A percentile compares a stretch with the other conserved stretches of the same genome.
These are phyloP conservation scores for Otolemur garnettii DNA, from an alignment of 2,113 vertebrate genomes.

Conservation along the genomic window DNA sequence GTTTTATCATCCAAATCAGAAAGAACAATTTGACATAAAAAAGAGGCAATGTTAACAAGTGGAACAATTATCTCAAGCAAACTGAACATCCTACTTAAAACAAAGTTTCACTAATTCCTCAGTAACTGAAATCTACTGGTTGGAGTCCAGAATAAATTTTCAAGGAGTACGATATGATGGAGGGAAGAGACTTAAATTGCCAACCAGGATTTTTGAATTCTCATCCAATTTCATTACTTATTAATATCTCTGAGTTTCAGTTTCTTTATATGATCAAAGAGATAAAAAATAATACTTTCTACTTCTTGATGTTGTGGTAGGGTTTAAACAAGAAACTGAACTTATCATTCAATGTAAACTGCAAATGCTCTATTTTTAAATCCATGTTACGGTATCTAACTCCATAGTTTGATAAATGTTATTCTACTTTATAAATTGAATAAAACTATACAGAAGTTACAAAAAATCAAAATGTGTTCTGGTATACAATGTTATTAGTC, in stretches of 20 bases:
- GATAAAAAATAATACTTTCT: not conserved
- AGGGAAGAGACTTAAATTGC: not conserved
- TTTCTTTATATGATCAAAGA: not conserved
- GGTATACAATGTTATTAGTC: not conserved
- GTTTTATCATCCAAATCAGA: conserved; percentile 1
- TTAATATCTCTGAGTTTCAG: not conserved
- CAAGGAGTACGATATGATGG: not conserved
- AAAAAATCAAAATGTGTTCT: conserved; percentile 32
- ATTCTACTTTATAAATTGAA: not conserved
- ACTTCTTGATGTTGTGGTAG: not conserved
- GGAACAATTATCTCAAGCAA: conserved; percentile 25
- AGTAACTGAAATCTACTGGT: not conserved
- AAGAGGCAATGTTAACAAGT: not conserved
- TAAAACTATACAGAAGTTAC: not conserved
- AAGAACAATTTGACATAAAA: conserved; percentile 46
- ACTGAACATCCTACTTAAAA: not conserved
- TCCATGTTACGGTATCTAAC: not conserved
- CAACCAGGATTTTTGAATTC: not conserved
- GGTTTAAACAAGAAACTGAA: conserved; percentile 37
- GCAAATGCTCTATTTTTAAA: not conserved
- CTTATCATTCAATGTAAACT: not conserved
- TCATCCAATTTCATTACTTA: not conserved
- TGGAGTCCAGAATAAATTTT: conserved; percentile 27
- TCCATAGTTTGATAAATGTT: not conserved
- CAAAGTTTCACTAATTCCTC: conserved; percentile 2